phyloP scores from a whole-genome alignment of 2,797 vertebrate species.

The Anas capensis region DNA sequence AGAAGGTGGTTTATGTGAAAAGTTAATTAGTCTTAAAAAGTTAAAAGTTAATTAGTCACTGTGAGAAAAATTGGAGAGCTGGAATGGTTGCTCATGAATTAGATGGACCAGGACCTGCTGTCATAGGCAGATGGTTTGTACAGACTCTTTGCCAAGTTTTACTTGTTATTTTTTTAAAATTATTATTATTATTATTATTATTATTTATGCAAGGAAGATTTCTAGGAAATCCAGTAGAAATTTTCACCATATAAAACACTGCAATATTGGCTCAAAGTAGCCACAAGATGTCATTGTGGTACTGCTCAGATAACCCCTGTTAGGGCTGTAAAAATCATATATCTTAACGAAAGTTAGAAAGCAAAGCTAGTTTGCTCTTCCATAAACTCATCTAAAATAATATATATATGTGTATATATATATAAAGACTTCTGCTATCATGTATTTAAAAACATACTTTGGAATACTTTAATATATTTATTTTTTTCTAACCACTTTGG shows the following conservation, averaged over 20 bases:
- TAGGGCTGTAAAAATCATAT: background rate
- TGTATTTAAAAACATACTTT: background rate
- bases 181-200: too few species aligned
- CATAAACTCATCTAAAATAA: background rate
- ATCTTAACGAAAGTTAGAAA: background rate
- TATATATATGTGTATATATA: too few species aligned
- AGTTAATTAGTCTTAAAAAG: background rate
- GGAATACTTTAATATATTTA: background rate
- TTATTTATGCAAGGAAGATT: background rate
- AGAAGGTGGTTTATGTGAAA: background rate
- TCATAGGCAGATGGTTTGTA: background rate
- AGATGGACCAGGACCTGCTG: background rate
- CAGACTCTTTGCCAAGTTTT: background rate
- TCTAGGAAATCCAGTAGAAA: background rate
- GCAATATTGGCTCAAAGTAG: background rate
- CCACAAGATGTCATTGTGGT: constrained; percentile 66
- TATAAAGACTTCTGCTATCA: background rate
- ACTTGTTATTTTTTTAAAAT: background rate
- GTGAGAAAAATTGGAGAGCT: background rate
- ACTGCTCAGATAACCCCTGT: background rate
- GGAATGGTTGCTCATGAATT: background rate
- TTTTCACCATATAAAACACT: background rate
- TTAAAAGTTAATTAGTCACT: background rate
- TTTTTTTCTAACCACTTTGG: background rate
- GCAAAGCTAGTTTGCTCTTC: background rate